Percentiles rank a stretch among this genome's conserved stretches.
These are phyloP conservation scores for Gasterosteus aculeatus DNA, from an alignment of 2,113 vertebrate genomes.

Conservation along the genomic window DNA sequence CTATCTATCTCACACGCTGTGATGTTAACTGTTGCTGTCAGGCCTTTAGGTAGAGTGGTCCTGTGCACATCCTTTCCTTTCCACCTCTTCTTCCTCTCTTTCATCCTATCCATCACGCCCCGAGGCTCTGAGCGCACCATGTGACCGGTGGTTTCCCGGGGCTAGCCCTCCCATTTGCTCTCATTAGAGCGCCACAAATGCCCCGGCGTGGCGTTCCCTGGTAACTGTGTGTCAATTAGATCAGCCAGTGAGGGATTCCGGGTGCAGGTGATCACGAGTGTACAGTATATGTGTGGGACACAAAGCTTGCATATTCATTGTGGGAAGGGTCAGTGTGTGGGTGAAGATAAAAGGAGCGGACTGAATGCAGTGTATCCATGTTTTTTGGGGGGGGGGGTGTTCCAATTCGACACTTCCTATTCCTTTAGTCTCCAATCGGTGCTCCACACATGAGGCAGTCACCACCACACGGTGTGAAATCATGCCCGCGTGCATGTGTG, in stretches of 20 bases:
- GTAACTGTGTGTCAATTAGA: constrained; percentile 52
- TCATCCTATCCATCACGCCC: constrained; percentile 24
- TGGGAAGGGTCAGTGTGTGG: constrained; percentile 35
- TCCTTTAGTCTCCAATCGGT: constrained; percentile 54
- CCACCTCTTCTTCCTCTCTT: background rate
- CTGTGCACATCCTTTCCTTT: background rate
- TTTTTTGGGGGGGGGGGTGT: background rate
- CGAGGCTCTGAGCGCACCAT: constrained; percentile 19
- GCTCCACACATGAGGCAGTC: constrained; percentile 40
- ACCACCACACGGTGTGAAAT: constrained; percentile 47
- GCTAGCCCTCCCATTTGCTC: constrained; percentile 29
- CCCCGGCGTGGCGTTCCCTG: constrained; percentile 14
- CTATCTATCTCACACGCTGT: background rate
- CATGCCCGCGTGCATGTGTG: constrained; percentile 3
- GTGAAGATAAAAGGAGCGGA: constrained; percentile 45
- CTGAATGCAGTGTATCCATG: background rate
- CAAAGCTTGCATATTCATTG: constrained; percentile 28
- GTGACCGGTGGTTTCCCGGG: constrained; percentile 38
- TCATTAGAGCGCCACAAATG: constrained; percentile 51
- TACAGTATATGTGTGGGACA: constrained; percentile 15
- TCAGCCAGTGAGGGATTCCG: constrained; percentile 31
- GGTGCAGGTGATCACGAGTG: constrained; percentile 17
- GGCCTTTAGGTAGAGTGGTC: background rate
- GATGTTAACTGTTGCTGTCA: background rate
- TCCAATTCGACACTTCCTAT: constrained; percentile 16